These are phyloP conservation scores for Artemia sinica DNA, from an alignment of 2,888 invertebrate genomes.

Conservation along the genomic window DNA sequence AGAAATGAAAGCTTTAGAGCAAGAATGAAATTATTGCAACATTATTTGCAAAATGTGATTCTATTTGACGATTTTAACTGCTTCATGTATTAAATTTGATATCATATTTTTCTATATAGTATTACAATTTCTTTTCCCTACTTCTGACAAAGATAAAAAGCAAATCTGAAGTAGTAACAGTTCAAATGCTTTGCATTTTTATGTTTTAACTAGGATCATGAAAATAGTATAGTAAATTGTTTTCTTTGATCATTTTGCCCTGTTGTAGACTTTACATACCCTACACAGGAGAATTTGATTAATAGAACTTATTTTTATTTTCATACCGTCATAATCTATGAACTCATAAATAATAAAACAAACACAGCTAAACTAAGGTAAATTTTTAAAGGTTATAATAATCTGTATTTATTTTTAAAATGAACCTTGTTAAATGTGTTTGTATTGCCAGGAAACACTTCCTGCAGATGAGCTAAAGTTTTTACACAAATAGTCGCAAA, in stretches of 20 bases:
- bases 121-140: background rate
- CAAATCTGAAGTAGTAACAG: background rate
- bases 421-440: background rate
- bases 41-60: background rate
- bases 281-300: too few relatives aligned
- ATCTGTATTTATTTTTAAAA: background rate
- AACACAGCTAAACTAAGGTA: too few relatives aligned
- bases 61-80: background rate
- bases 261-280: too few relatives aligned
- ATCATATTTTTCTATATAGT: background rate
- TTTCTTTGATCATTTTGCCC: too few relatives aligned
- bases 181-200: background rate
- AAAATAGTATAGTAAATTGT: too few relatives aligned
- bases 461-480: constrained; percentile 4
- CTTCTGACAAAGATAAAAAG: too few relatives aligned
- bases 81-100: background rate
- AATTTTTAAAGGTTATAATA: too few relatives aligned
- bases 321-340: too few relatives aligned
- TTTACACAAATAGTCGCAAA: background rate
- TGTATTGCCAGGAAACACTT: background rate
- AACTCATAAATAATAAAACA: too few relatives aligned
- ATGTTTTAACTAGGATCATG: too few relatives aligned
- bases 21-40: background rate
- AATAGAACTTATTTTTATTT: too few relatives aligned
- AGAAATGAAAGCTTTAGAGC: background rate